A percentile compares a stretch with the other conserved stretches of the same genome.
Evolutionary conservation across 2,888 invertebrate genomes (phyloP).

Genomic region (Drosophila pseudotakahashii): DNA sequence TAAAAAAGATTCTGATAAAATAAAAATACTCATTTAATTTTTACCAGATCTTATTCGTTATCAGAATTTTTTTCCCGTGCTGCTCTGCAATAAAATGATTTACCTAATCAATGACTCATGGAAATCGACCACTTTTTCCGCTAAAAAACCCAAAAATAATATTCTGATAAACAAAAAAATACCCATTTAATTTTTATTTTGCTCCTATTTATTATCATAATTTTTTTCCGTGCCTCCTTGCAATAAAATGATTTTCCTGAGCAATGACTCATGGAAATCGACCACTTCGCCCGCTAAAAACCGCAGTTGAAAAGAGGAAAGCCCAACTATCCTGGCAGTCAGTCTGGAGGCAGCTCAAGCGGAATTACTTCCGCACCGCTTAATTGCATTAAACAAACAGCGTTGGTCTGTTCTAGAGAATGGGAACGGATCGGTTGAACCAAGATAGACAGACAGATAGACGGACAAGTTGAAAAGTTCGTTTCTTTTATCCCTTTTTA

Average conservation of each 20-base stretch:
- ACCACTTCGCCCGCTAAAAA: conserved; percentile 6
- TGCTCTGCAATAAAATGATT: too few species aligned
- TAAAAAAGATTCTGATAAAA: too few species aligned
- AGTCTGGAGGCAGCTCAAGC: conserved; percentile 56
- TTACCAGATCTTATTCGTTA: not conserved
- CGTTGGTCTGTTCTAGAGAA: conserved; percentile 30
- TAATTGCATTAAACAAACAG: conserved; percentile 74
- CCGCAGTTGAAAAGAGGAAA: conserved; percentile 15
- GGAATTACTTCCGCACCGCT: conserved; percentile 72
- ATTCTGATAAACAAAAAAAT: too few species aligned
- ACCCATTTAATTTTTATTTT: not conserved
- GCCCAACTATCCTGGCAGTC: conserved; percentile 43
- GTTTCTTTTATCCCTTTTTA: not conserved
- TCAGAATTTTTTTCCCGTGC: not conserved
- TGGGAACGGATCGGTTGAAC: conserved; percentile 25
- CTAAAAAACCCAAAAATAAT: too few species aligned
- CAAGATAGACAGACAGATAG: conserved; percentile 42
- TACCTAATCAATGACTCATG: too few species aligned
- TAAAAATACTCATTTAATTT: not conserved
- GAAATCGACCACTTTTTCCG: too few species aligned
- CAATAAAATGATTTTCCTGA: not conserved
- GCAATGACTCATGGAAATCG: conserved; percentile 13
- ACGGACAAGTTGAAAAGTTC: conserved; percentile 53
- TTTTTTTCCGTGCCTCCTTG: not conserved
- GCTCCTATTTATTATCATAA: too few species aligned